Percentiles rank a stretch among this genome's conserved stretches.
These are phyloP conservation scores for Chironomus riparius DNA, from an alignment of 2,888 invertebrate genomes.

Conservation along the genomic window DNA sequence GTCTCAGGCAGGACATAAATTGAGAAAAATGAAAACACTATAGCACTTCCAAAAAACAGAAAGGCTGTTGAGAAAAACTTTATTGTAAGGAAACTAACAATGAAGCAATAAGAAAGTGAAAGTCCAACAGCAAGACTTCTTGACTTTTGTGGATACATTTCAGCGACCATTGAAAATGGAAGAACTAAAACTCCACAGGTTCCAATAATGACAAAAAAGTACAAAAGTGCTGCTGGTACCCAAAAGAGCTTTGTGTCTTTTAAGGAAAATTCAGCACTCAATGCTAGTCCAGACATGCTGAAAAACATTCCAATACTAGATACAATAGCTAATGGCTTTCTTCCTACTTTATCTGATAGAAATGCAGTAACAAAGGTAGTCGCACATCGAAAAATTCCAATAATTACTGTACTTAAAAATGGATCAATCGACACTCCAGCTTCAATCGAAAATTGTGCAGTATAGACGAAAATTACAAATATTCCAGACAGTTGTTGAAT, in stretches of 20 bases:
- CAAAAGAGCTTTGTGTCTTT: slow-evolving; percentile 48
- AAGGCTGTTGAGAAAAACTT: slow-evolving; percentile 58
- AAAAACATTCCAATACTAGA: slow-evolving; percentile 55
- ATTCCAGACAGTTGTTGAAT: slow-evolving; percentile 62
- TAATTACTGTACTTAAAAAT: slow-evolving; percentile 55
- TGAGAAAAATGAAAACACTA: slow-evolving; percentile 53
- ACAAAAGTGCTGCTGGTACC: slow-evolving; percentile 46
- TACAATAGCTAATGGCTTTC: slow-evolving; percentile 54
- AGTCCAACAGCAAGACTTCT: slow-evolving; percentile 59
- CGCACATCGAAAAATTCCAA: slow-evolving; percentile 53
- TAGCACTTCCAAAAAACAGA: slow-evolving; percentile 46
- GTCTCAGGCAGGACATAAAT: slow-evolving; percentile 59
- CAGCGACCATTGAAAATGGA: slow-evolving; percentile 68
- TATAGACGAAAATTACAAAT: slow-evolving; percentile 63
- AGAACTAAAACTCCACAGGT: slow-evolving; percentile 55
- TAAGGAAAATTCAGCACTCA: slow-evolving; percentile 43
- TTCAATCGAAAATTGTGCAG: slow-evolving; percentile 54
- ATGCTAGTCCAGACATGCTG: slow-evolving; percentile 46
- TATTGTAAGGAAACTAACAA: slow-evolving; percentile 56
- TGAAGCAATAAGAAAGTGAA: slow-evolving; percentile 54
- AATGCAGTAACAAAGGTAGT: slow-evolving; percentile 55
- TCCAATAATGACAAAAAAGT: slow-evolving; percentile 50
- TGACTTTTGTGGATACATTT: slow-evolving; percentile 55
- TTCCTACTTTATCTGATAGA: slow-evolving; percentile 51
- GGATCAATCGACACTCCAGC: slow-evolving; percentile 54